phyloP scores from a whole-genome alignment of 2,888 invertebrate species.

The Diplazon laetatorius region DNA sequence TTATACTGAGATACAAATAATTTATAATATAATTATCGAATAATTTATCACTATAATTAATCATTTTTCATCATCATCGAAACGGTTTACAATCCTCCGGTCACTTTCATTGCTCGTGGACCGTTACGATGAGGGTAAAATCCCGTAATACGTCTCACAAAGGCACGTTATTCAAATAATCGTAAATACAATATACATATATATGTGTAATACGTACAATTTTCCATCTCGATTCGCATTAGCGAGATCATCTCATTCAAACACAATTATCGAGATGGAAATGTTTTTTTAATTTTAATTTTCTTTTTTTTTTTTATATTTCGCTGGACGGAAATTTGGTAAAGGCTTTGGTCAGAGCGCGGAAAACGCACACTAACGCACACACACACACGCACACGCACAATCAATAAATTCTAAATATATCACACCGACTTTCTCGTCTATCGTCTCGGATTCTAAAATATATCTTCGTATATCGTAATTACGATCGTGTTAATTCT shows the following conservation, averaged over 20 bases:
- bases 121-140: background rate
- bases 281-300: too few species aligned
- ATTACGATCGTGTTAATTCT: constrained; percentile 36
- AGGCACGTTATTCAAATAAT: constrained; percentile 50
- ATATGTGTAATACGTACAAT: constrained; percentile 25
- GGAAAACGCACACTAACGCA: constrained; percentile 41
- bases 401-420: constrained; percentile 50
- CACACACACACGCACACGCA: constrained; percentile 46
- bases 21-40: constrained; percentile 44
- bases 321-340: constrained; percentile 61
- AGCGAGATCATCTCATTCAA: background rate
- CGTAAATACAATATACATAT: constrained; percentile 9
- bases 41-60: constrained; percentile 46
- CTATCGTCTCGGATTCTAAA: constrained; percentile 57
- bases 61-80: constrained; percentile 22
- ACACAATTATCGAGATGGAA: constrained; percentile 20
- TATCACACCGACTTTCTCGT: constrained; percentile 61
- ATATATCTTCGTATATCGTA: constrained; percentile 41
- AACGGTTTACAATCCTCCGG: constrained; percentile 14
- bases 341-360: constrained; percentile 60
- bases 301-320: too few species aligned
- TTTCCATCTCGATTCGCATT: background rate
- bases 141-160: constrained; percentile 38
- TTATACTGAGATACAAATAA: constrained; percentile 58
- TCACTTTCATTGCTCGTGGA: too few species aligned